Base-by-base conservation (phyloP, 2,113 vertebrate genomes). In the Coryphaenoides rupestris region DNA sequence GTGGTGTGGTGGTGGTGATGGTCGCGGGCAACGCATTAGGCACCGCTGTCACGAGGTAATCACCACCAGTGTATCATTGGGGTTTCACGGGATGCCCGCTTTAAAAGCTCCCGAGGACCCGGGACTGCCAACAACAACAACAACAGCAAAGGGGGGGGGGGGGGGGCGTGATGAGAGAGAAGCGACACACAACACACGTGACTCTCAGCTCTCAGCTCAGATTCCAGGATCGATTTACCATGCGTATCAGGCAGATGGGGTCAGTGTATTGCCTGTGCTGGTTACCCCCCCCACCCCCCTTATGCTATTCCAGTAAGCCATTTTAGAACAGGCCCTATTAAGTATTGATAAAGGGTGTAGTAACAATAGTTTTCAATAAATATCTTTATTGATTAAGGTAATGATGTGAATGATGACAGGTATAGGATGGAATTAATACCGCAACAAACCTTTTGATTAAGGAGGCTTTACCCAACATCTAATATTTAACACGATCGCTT, bases 21-120 rank as follows among this genome's bases (percentile, higher is more conserved):
- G 47, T 14, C 15, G 47, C 3, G 28, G 28, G 28, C 9, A 49
- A 50, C 16, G 21, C 54, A 19, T 22, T 14, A 76, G 33, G 33
- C 80, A 65, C 55, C 24, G 21, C 19, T 24, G 45, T 55, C 63
- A 46, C 49, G n/a, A 57, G 58, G 70, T 77, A 78, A 77, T 80
- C 74, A 62, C 50, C 55, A 73, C 50, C 55, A 73, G 72, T 72
- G 74, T 59, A 82, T 68, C 56, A 56, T 54, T 45, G 63, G 17
- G 28, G 56, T 33, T 23, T n/a, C 23, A 6, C 15, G 6, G 33
- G 13, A 40, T 6, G 33, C 23, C 6, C 14, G 55, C n/a, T 28
- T 22, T 24, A 26, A 24, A 17, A 22, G n/a, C 22, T n/a, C n/a
- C n/a, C n/a, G 16, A n/a, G 19, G 52, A 19, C n/a, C 33, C 6